Percentiles rank a stretch among this genome's conserved stretches.
These are phyloP conservation scores for Drosophila anomalata DNA, from an alignment of 2,888 invertebrate genomes.

Conservation along the genomic window DNA sequence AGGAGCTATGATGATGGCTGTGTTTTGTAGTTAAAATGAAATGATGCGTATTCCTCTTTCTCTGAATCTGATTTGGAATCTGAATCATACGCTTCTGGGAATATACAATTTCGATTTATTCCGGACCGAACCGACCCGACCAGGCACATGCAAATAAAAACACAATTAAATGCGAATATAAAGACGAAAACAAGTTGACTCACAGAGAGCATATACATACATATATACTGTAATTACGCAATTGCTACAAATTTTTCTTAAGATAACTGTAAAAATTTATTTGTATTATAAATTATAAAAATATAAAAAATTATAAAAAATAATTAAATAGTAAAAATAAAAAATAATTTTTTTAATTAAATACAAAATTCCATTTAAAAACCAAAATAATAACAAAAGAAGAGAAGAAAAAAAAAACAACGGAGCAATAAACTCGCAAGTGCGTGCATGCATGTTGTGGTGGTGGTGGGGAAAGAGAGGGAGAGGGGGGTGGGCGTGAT, in stretches of 20 bases:
- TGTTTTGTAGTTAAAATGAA: neutral
- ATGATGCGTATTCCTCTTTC: conserved; percentile 13
- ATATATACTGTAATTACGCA: conserved; percentile 60
- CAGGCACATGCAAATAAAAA: conserved; percentile 20
- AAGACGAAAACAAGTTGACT: conserved; percentile 35
- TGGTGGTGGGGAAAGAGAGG: neutral
- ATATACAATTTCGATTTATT: conserved; percentile 23
- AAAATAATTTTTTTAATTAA: neutral
- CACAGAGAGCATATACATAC: neutral
- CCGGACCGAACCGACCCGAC: neutral
- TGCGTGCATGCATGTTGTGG: conserved; percentile 25
- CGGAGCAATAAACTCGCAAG: conserved; percentile 22
- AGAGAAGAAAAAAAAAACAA: neutral
- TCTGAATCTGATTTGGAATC: neutral
- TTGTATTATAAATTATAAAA: no score
- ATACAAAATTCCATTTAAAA: neutral
- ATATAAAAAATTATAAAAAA: no score
- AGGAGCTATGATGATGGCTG: conserved; percentile 6
- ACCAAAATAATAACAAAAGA: neutral
- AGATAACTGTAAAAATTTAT: neutral
- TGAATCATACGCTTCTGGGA: conserved; percentile 34
- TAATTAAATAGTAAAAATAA: no score
- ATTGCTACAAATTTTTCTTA: conserved; percentile 37
- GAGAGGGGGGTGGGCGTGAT: conserved; percentile 5
- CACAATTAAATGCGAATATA: conserved; percentile 17